A percentile compares a stretch with the other conserved stretches of the same genome.
These are phyloP conservation scores for Aegotheles bennettii DNA, from an alignment of 2,113 vertebrate genomes.

Conservation along the genomic window DNA sequence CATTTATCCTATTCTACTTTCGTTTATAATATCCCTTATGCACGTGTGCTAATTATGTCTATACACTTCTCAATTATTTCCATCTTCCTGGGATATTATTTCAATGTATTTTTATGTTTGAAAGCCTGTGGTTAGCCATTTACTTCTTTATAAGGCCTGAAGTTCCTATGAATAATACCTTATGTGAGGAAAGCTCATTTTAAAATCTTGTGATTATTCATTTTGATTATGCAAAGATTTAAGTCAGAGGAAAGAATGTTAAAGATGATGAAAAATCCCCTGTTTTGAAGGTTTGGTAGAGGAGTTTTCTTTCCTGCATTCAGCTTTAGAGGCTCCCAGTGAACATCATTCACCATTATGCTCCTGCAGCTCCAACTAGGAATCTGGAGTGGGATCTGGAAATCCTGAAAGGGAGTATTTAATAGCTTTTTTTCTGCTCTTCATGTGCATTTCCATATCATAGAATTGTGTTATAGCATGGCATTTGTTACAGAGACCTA, in stretches of 20 bases:
- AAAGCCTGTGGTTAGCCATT: not conserved
- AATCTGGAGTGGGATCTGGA: not conserved
- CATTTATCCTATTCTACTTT: not conserved
- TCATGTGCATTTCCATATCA: not conserved
- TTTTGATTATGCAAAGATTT: not conserved
- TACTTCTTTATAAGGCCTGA: not conserved
- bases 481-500: not conserved
- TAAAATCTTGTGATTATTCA: not conserved
- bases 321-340: too few relatives aligned
- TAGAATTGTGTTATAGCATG: not conserved
- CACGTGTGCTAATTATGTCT: not conserved
- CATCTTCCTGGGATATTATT: slow-evolving; percentile 34
- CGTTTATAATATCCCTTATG: not conserved
- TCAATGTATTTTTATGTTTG: slow-evolving; percentile 38
- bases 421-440: not conserved
- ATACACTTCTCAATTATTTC: not conserved
- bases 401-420: not conserved
- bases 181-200: not conserved
- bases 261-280: not conserved
- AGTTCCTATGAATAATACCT: not conserved
- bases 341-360: rapidly evolving
- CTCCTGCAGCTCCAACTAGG: not conserved
- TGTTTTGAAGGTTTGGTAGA: not conserved
- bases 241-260: not conserved
- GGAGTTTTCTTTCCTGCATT: not conserved